Evolutionary conservation across 2,113 vertebrate species (phyloP).

Genomic region (Limnothrissa miodon): DNA sequence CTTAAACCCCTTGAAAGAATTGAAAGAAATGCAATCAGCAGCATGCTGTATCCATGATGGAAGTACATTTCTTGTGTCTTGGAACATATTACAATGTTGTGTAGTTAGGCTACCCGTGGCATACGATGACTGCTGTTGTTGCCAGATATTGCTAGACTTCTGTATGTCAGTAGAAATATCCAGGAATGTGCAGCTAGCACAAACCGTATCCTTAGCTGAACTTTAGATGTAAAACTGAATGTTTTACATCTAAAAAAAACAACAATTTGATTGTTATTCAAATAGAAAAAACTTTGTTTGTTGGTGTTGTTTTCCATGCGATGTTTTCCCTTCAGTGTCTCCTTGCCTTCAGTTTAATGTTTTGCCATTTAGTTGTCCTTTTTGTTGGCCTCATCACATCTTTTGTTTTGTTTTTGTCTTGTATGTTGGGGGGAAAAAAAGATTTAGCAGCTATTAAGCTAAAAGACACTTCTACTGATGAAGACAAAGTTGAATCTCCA

Average conservation of each 20-base stretch:
- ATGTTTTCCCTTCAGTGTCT: not conserved
- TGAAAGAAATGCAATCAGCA: too few relatives aligned
- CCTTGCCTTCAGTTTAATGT: not conserved
- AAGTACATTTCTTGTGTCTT: not conserved
- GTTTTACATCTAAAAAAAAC: too few relatives aligned
- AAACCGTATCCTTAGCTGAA: not conserved
- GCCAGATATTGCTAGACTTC: not conserved
- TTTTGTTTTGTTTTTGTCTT: constrained; percentile 30
- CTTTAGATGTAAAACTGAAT: too few relatives aligned
- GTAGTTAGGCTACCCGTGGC: not conserved
- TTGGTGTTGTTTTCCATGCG: not conserved
- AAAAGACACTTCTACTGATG: constrained; percentile 38
- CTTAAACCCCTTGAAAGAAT: not conserved
- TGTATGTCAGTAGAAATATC: not conserved
- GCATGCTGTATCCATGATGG: not conserved
- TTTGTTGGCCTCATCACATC: not conserved
- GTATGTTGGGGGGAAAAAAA: constrained; percentile 39
- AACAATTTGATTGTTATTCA: too few relatives aligned
- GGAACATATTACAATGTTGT: not conserved
- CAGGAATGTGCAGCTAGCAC: not conserved
- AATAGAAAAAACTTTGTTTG: not conserved
- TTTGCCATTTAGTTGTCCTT: not conserved
- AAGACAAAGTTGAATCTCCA: constrained; percentile 38
- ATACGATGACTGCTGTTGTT: not conserved
- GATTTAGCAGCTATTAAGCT: constrained; percentile 43